A percentile compares a stretch with the other conserved stretches of the same genome.
These are phyloP conservation scores for Limosa lapponica DNA, from an alignment of 2,797 vertebrate genomes.

Conservation along the genomic window DNA sequence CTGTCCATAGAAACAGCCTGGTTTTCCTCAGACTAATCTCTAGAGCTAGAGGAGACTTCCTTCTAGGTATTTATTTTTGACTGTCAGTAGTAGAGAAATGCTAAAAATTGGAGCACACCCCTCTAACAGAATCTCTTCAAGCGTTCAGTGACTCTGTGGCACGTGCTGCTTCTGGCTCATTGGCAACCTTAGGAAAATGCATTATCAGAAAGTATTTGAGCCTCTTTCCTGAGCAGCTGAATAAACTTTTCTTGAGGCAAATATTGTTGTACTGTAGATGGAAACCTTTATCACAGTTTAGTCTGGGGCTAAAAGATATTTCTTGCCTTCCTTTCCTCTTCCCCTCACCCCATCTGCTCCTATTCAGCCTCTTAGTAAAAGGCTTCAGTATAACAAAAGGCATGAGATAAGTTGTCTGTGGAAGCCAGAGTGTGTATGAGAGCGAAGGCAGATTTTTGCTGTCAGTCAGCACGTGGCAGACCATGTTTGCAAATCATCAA, in stretches of 20 bases:
- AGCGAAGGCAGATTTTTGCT: background rate
- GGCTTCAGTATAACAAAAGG: background rate
- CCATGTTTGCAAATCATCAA: background rate
- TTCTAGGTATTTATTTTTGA: background rate
- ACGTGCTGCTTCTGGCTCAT: background rate
- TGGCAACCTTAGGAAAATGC: background rate
- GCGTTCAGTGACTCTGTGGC: background rate
- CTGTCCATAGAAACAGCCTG: background rate
- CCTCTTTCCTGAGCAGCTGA: slow-evolving; percentile 52
- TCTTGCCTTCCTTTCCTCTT: slow-evolving; percentile 32
- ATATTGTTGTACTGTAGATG: background rate
- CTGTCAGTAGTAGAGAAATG: background rate
- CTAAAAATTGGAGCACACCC: background rate
- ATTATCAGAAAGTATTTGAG: background rate
- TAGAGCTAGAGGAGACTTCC: background rate
- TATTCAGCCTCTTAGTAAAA: background rate
- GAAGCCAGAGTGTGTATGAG: background rate
- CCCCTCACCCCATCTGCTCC: background rate
- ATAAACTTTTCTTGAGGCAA: slow-evolving; percentile 48
- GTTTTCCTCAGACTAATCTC: background rate
- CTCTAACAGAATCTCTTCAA: background rate
- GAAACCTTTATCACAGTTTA: background rate
- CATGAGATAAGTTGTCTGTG: background rate
- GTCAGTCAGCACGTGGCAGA: background rate
- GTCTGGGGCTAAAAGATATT: slow-evolving; percentile 21